phyloP scores from a whole-genome alignment of 2,888 invertebrate genomes.

The Drosophila mimica region DNA sequence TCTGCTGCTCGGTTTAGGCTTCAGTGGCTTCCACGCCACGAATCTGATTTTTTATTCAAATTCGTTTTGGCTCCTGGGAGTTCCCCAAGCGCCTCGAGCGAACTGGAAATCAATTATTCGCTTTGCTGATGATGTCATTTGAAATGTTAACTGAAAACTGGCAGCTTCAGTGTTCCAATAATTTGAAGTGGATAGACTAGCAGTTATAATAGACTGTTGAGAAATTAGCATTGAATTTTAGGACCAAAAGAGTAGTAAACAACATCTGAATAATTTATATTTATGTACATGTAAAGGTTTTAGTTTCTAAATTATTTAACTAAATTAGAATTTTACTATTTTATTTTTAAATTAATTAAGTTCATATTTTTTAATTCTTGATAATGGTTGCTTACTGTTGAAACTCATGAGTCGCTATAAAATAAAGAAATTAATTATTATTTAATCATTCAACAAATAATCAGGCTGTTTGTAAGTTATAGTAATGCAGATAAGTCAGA shows the following conservation, averaged over 20 bases:
- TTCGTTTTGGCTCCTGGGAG: slow-evolving; percentile 34
- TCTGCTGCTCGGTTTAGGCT: slow-evolving; percentile 53
- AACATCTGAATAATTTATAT: background rate
- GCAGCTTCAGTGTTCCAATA: background rate
- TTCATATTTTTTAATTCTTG: background rate
- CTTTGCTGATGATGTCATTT: slow-evolving; percentile 67
- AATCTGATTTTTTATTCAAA: slow-evolving; percentile 68
- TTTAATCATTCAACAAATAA: background rate
- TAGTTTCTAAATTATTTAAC: background rate
- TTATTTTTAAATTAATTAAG: background rate
- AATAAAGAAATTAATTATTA: background rate
- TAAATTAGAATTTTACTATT: background rate
- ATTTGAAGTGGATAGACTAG: background rate
- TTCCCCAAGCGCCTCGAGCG: slow-evolving; percentile 17
- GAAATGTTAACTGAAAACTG: background rate
- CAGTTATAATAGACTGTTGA: background rate
- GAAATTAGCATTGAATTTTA: background rate
- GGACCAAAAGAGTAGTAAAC: background rate
- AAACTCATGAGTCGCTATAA: background rate
- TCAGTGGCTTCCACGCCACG: slow-evolving; percentile 52
- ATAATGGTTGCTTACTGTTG: background rate
- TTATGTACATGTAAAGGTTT: background rate
- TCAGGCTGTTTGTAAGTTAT: fast-evolving
- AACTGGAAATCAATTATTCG: slow-evolving; percentile 69
- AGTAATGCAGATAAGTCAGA: background rate